These are phyloP conservation scores for Stigmatopora nigra DNA, from an alignment of 2,113 vertebrate genomes.

Conservation along the genomic window DNA sequence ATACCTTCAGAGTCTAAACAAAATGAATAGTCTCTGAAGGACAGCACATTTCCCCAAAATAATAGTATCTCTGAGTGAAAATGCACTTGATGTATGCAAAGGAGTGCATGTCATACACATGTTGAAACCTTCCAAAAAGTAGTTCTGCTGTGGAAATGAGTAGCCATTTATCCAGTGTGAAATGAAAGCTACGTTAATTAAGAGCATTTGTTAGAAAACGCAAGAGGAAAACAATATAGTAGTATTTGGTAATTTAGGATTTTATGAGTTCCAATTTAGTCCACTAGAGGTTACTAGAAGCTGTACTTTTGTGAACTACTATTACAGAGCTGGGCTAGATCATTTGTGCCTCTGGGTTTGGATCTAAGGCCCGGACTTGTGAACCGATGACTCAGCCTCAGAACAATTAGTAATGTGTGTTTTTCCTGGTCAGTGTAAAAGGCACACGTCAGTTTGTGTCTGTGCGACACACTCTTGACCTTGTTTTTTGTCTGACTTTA, in stretches of 20 bases:
- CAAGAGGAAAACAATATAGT: too few species aligned
- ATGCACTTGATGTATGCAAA: too few species aligned
- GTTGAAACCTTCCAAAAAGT: too few species aligned
- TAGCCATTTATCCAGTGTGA: too few species aligned
- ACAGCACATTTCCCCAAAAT: too few species aligned
- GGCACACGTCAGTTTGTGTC: slow-evolving; percentile 29
- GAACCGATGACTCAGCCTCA: slow-evolving; percentile 18
- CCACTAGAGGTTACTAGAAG: slow-evolving; percentile 32
- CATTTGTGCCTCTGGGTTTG: slow-evolving; percentile 1
- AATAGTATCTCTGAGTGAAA: too few species aligned
- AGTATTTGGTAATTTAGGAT: neutral
- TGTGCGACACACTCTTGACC: slow-evolving; percentile 18
- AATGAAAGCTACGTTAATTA: neutral
- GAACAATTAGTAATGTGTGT: slow-evolving; percentile 41
- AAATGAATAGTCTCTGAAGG: neutral
- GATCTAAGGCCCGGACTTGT: slow-evolving; percentile 11
- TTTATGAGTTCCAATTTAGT: neutral
- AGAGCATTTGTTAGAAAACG: neutral
- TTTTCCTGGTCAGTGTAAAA: slow-evolving; percentile 37
- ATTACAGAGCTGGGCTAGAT: neutral
- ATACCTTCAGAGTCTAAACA: neutral
- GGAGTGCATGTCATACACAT: too few species aligned
- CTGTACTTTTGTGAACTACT: neutral
- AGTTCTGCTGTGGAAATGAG: too few species aligned
- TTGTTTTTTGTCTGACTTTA: slow-evolving; percentile 31